phyloP scores from a whole-genome alignment of 2,113 vertebrate species.

The Cyprinodon tularosa region DNA sequence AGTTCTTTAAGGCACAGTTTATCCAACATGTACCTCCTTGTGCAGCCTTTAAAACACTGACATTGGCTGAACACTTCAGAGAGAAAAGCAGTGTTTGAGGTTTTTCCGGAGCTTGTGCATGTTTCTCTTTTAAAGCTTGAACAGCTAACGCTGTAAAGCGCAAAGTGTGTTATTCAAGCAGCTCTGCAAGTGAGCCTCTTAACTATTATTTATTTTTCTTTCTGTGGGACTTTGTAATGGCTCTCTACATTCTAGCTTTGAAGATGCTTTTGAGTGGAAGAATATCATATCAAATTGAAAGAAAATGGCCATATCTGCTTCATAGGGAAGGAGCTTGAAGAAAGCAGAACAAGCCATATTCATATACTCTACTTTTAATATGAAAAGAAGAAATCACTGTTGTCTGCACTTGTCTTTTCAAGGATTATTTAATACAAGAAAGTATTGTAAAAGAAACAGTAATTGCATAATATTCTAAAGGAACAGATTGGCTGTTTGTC shows the following conservation, averaged over 20 bases:
- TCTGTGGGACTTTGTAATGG: slow-evolving; percentile 27
- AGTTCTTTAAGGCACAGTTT: background rate
- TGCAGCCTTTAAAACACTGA: slow-evolving; percentile 16
- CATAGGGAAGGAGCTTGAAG: slow-evolving; percentile 15
- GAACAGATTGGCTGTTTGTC: slow-evolving; percentile 1
- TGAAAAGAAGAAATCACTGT: slow-evolving; percentile 38
- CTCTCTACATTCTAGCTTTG: slow-evolving; percentile 23
- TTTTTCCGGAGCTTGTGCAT: slow-evolving; percentile 19
- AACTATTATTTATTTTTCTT: slow-evolving; percentile 58
- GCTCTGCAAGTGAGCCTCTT: slow-evolving; percentile 59
- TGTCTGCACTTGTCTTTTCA: slow-evolving; percentile 39
- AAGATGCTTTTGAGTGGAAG: slow-evolving; percentile 15
- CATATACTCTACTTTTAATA: slow-evolving; percentile 31
- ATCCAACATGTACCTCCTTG: background rate
- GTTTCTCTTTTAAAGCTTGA: slow-evolving; percentile 50
- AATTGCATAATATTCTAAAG: slow-evolving; percentile 2
- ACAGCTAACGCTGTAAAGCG: slow-evolving; percentile 54
- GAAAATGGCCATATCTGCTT: slow-evolving; percentile 41
- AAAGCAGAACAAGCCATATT: slow-evolving; percentile 9
- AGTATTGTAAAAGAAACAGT: slow-evolving; percentile 23
- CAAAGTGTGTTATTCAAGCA: slow-evolving; percentile 58
- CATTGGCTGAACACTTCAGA: slow-evolving; percentile 37
- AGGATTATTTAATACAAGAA: slow-evolving; percentile 36
- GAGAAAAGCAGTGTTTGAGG: background rate
- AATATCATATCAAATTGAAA: slow-evolving; percentile 36